Conservation (phyloP, 2,888 invertebrate genomes). For the Caenorhabditis sinica region DNA sequence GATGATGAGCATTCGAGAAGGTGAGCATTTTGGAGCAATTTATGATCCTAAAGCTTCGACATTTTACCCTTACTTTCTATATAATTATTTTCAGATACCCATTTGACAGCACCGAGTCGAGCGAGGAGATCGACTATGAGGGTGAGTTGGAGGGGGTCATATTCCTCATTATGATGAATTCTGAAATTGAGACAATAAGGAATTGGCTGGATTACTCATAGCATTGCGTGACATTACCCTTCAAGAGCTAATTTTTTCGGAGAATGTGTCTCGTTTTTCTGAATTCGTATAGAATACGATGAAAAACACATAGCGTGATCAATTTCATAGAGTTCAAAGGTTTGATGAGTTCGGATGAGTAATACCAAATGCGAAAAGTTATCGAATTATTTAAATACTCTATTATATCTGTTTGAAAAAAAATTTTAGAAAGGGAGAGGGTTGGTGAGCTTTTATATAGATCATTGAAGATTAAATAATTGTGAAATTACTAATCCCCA, state of each 20-base stretch:
- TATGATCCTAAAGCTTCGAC: no score
- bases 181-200: slow-evolving; percentile 1
- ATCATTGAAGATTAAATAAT: no score
- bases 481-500: no score
- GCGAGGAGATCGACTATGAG: slow-evolving; percentile 36
- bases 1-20: slow-evolving; percentile 64
- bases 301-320: background rate
- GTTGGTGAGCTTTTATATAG: no score
- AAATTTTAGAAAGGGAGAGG: no score
- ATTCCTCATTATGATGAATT: background rate
- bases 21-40: slow-evolving; percentile 46
- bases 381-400: no score
- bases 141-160: background rate
- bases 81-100: no score
- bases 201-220: slow-evolving; percentile 30
- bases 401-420: no score
- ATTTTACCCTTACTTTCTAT: no score
- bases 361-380: no score
- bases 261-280: background rate
- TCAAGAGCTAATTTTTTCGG: slow-evolving; percentile 12
- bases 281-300: no score
- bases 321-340: background rate
- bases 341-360: no score
- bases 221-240: slow-evolving; percentile 34
- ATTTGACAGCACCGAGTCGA: slow-evolving; percentile 49